Conservation (phyloP, 2,113 vertebrate species). For the Xiphophorus hellerii region DNA sequence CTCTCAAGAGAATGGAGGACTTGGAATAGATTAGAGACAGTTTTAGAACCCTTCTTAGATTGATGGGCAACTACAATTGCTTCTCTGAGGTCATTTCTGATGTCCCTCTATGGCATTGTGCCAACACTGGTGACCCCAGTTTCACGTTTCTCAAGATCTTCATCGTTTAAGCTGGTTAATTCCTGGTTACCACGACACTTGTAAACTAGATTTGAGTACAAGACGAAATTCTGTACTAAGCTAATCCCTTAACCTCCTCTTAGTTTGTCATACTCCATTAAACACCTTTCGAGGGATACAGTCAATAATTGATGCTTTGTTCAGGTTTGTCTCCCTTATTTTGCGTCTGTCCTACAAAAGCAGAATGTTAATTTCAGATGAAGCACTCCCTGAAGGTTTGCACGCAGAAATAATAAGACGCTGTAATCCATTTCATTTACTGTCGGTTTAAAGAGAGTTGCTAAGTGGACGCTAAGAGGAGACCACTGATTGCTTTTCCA, state of each 20-base stretch:
- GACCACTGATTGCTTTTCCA: constrained; percentile 14
- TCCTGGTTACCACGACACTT: too few species aligned
- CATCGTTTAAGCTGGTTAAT: background rate
- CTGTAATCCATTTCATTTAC: constrained; percentile 41
- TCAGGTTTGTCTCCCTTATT: background rate
- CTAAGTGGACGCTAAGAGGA: constrained; percentile 29
- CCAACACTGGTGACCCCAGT: too few species aligned
- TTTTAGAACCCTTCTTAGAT: too few species aligned
- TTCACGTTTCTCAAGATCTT: too few species aligned
- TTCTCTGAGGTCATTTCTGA: too few species aligned
- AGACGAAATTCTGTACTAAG: background rate
- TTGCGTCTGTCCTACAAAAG: background rate
- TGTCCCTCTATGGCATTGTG: too few species aligned
- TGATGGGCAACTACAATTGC: too few species aligned
- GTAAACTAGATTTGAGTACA: background rate
- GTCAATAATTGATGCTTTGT: background rate
- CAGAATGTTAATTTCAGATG: constrained; percentile 31
- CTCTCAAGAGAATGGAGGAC: too few species aligned
- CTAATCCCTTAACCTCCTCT: background rate
- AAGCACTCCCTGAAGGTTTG: constrained; percentile 36
- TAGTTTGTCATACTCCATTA: background rate
- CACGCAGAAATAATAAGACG: background rate
- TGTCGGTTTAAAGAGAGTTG: constrained; percentile 10
- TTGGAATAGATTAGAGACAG: too few species aligned
- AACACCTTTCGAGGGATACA: constrained; percentile 9